Evolutionary conservation across 2,113 vertebrate genomes (phyloP), one percentile per base, ranked within the genome.

Genomic region (Cyphotilapia sp.): DNA sequence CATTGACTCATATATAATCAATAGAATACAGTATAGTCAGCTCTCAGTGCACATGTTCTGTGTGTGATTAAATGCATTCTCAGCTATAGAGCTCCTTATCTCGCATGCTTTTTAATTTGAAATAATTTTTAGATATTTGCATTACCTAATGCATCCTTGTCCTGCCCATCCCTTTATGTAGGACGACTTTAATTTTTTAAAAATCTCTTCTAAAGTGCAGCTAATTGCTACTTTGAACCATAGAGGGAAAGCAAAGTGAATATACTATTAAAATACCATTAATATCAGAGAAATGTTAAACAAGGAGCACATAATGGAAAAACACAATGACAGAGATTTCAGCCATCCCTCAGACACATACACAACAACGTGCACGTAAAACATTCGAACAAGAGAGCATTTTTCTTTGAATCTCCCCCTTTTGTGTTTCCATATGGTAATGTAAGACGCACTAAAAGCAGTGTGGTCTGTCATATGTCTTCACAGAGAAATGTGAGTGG

Each of bases 201-300:
- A 22, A 24, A 86, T 84, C 38, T 80, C n/a, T 47, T 84, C 51
- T 54, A 14, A 89, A 90, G 76, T 83, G 83, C 85, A 80, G 56
- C 31, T 90, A 92, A 92, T 91, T 89, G 86, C 81, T 89, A 85
- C 87, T 89, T 84, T 82, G n/a, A 87, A 40, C 56, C 7, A 61
- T 53, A 13, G 59, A 90, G 42, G n/a, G 47, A 53, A 86, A 40
- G 63, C 9, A 92, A 86, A 74, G 17, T 49, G 51, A 90, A 80
- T 74, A 78, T 83, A n/a, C 84, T 82, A 33, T 51, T 78, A 78
- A 76, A 80, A 81, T 87, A 40, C 38, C 81, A 84, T 84, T 89
- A 88, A 83, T 82, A 19, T 74, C 35, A 85, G 13, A 69, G 35
- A 87, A 53, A 12, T 38, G 49, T 86, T 66, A 19, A 83, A 90